Evolutionary conservation across 2,888 invertebrate species (phyloP).

Genomic region (Tipula unca): DNA sequence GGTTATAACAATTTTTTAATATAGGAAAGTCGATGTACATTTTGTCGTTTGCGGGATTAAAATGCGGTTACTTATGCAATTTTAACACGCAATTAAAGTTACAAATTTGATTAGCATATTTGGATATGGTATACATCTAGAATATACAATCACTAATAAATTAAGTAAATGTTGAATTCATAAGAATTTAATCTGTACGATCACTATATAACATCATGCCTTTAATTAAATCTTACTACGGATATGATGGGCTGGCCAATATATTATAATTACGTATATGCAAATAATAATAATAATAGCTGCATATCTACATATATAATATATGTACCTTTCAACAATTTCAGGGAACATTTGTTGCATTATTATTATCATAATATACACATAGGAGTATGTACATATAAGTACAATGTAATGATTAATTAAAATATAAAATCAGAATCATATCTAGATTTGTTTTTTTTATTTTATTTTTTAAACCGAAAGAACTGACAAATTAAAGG

Average conservation of each 20-base stretch:
- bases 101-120: background rate
- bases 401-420: background rate
- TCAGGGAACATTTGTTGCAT: background rate
- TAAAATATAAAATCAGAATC: background rate
- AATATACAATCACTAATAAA: no score
- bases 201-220: background rate
- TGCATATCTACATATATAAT: background rate
- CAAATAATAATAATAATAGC: background rate
- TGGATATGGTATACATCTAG: background rate
- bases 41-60: background rate
- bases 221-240: background rate
- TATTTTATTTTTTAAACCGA: background rate
- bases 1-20: background rate
- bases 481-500: background rate
- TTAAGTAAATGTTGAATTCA: no score
- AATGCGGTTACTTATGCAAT: background rate
- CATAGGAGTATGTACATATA: background rate
- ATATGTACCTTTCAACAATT: background rate
- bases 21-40: background rate
- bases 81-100: background rate
- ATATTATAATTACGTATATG: background rate
- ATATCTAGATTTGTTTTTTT: background rate
- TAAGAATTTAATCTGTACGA: no score
- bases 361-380: background rate
- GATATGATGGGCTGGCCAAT: background rate